Percentiles rank a stretch among this genome's conserved stretches.
These are phyloP conservation scores for Melanargia galathea DNA, from an alignment of 2,888 invertebrate species.

Conservation along the genomic window DNA sequence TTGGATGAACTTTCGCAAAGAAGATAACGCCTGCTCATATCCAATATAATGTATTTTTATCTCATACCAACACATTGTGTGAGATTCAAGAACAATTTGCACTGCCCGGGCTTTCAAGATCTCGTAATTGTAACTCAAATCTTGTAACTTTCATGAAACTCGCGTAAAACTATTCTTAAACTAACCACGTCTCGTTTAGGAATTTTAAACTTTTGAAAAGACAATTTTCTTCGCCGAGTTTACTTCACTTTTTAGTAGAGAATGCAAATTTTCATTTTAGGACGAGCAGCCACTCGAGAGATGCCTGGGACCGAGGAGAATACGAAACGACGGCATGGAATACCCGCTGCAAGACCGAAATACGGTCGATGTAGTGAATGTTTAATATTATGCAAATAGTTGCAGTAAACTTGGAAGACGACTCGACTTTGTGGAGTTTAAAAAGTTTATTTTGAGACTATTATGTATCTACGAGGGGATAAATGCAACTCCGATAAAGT, in stretches of 20 bases:
- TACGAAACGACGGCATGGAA: background rate
- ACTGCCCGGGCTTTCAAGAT: background rate
- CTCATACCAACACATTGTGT: no score
- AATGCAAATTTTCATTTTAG: conserved; percentile 11
- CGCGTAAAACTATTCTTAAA: conserved; percentile 3
- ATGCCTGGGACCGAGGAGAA: background rate
- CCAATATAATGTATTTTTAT: no score
- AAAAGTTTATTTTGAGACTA: background rate
- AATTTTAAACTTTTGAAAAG: conserved; percentile 5
- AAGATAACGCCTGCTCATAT: no score
- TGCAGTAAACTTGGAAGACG: background rate
- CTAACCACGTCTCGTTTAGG: conserved; percentile 8
- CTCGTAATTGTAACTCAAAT: background rate
- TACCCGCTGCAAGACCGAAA: background rate
- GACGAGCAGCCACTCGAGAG: background rate
- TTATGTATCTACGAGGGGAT: background rate
- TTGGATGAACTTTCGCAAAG: no score
- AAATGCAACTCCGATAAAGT: no score
- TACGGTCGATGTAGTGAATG: background rate
- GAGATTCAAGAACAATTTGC: no score
- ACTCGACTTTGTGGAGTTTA: background rate
- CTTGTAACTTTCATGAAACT: background rate
- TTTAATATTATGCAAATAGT: conserved; percentile 4
- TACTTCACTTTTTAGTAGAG: background rate
- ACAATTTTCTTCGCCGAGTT: conserved; percentile 14